Evolutionary conservation across 2,797 vertebrate genomes (phyloP).

Genomic region (Arrhamphus sclerolepis): DNA sequence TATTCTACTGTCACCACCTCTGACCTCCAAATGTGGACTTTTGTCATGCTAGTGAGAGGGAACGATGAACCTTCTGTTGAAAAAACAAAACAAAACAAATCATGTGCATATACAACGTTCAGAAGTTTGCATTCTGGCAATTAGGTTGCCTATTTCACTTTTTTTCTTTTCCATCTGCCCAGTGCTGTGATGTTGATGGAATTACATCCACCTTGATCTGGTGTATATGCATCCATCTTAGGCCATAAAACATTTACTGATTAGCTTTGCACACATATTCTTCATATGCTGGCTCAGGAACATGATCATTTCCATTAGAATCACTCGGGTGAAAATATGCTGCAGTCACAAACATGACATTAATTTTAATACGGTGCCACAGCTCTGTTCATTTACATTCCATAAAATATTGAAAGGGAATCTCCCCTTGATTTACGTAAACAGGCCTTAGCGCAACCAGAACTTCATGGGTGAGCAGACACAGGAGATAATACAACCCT

Average conservation of each 20-base stretch:
- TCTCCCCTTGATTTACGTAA: conserved; percentile 66
- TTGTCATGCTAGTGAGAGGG: too few species aligned
- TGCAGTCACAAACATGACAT: conserved; percentile 76
- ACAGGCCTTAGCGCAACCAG: conserved; percentile 42
- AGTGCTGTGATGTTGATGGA: not conserved
- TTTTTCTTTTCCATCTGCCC: not conserved
- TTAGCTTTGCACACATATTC: conserved; percentile 71
- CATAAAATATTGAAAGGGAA: conserved; percentile 79
- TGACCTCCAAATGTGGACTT: too few species aligned
- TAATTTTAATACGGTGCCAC: conserved; percentile 77
- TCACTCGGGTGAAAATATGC: conserved; percentile 73
- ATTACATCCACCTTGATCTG: conserved; percentile 48
- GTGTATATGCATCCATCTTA: conserved; percentile 54
- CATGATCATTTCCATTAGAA: conserved; percentile 79
- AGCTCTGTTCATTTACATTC: conserved; percentile 75
- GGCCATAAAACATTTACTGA: conserved; percentile 70
- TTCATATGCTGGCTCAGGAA: conserved; percentile 71
- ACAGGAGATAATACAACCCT: conserved; percentile 29
- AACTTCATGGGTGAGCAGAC: conserved; percentile 31
- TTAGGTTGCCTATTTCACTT: not conserved
- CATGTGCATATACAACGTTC: not conserved
- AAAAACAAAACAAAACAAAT: too few species aligned
- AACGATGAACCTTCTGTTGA: too few species aligned
- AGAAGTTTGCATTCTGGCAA: not conserved
- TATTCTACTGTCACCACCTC: too few species aligned